Evolutionary conservation across 2,797 vertebrate genomes (phyloP).

Genomic region (Sebastes nivosus): DNA sequence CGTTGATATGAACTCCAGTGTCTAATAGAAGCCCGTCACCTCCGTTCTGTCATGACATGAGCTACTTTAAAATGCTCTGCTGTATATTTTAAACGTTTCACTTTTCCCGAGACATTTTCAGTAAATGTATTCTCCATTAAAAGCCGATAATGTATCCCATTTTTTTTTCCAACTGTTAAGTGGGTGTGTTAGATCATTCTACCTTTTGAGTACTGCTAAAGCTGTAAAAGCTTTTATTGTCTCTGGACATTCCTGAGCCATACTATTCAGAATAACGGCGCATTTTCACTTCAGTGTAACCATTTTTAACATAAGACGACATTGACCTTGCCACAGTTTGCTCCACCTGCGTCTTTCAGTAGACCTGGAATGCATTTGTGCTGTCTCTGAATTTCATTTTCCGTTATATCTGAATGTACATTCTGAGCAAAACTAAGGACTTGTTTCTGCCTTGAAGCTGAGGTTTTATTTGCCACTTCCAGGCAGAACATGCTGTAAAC

Average conservation of each 20-base stretch:
- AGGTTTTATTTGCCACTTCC: not conserved
- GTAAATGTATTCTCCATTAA: conserved; percentile 33
- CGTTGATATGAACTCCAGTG: not conserved
- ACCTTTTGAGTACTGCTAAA: not conserved
- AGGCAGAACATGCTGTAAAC: not conserved
- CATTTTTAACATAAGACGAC: not conserved
- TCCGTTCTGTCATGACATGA: not conserved
- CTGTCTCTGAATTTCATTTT: not conserved
- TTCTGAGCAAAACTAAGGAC: not conserved
- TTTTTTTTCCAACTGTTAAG: conserved; percentile 6
- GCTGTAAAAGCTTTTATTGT: conserved; percentile 21
- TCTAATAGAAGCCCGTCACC: not conserved
- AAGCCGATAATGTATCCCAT: conserved; percentile 15
- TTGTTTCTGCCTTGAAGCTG: not conserved
- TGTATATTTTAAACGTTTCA: not conserved
- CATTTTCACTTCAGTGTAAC: not conserved
- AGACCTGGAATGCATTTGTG: not conserved
- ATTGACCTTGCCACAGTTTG: not conserved
- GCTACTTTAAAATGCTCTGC: not conserved
- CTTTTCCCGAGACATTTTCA: not conserved
- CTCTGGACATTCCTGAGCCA: not conserved
- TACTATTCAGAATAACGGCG: not conserved
- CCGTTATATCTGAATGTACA: not conserved
- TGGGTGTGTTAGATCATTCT: conserved; percentile 9
- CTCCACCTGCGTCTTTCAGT: not conserved